phyloP scores from a whole-genome alignment of 1,140 invertebrate genomes.

The Fopius arisanus region DNA sequence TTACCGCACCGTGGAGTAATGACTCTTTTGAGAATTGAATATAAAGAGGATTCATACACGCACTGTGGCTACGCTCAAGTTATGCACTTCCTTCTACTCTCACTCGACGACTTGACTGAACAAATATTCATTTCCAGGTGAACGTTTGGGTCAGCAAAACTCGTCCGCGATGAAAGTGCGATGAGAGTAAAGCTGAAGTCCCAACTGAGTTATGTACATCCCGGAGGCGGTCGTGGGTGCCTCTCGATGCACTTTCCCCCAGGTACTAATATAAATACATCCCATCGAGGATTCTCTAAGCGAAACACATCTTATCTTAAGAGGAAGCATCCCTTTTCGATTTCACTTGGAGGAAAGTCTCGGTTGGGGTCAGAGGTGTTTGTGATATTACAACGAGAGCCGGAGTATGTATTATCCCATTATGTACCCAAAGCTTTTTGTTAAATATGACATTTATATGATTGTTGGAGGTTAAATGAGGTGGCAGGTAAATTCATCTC shows the following conservation, averaged over 20 bases:
- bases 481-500: no score
- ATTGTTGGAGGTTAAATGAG: no score
- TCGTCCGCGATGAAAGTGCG: constrained; percentile 21
- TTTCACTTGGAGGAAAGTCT: background rate
- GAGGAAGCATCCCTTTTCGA: background rate
- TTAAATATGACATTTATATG: no score
- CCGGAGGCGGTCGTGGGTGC: background rate
- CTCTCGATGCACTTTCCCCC: background rate
- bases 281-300: background rate
- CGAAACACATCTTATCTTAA: background rate
- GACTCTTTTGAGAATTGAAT: background rate
- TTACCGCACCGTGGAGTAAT: no score
- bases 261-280: background rate
- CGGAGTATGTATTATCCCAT: no score
- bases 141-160: constrained; percentile 15
- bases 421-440: no score
- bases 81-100: background rate
- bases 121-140: background rate
- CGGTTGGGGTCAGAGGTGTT: no score
- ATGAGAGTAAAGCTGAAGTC: background rate
- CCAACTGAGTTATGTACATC: constrained; percentile 4
- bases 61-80: background rate
- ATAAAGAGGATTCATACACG: background rate
- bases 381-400: no score
- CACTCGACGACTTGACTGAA: background rate